Percentiles rank a stretch among this genome's conserved stretches.
These are phyloP conservation scores for Oligia strigilis DNA, from an alignment of 2,888 invertebrate species.

Conservation along the genomic window DNA sequence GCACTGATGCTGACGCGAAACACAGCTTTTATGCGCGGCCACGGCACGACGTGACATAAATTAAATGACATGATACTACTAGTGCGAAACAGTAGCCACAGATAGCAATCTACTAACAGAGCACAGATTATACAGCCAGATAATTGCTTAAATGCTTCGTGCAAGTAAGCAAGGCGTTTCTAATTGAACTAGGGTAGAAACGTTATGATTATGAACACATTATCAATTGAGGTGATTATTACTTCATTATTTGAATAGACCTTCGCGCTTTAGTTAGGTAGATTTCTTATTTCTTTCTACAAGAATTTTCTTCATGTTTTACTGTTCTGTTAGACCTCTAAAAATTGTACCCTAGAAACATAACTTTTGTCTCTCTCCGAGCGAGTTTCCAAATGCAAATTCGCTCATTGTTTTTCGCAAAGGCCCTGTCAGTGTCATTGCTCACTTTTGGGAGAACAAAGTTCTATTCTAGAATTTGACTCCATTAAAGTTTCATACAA, in stretches of 20 bases:
- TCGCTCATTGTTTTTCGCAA: constrained; percentile 53
- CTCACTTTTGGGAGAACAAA: constrained; percentile 41
- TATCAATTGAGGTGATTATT: constrained; percentile 12
- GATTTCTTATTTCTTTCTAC: not conserved
- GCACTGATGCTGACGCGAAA: constrained; percentile 54
- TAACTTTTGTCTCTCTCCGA: constrained; percentile 9
- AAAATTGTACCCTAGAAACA: constrained; percentile 4
- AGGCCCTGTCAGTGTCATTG: constrained; percentile 30
- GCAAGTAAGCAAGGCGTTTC: constrained; percentile 38
- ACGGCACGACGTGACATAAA: constrained; percentile 66
- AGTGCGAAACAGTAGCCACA: constrained; percentile 58
- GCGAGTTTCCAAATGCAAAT: constrained; percentile 47
- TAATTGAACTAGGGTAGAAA: constrained; percentile 35
- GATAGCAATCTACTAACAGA: constrained; percentile 56
- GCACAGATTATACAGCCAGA: constrained; percentile 47
- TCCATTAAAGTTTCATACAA: constrained; percentile 49
- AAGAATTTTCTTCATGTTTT: too few species aligned
- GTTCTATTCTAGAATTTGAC: constrained; percentile 38
- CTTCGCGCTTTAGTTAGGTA: not conserved
- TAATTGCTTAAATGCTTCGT: constrained; percentile 51
- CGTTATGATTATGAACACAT: constrained; percentile 30
- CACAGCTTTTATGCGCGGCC: constrained; percentile 64
- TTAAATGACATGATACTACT: constrained; percentile 60
- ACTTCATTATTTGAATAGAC: constrained; percentile 31
- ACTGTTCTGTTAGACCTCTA: not conserved